Percentiles rank a stretch among this genome's conserved stretches.
phyloP scores from a whole-genome alignment of 2,888 invertebrate genomes.

The Watsonalla cultraria region DNA sequence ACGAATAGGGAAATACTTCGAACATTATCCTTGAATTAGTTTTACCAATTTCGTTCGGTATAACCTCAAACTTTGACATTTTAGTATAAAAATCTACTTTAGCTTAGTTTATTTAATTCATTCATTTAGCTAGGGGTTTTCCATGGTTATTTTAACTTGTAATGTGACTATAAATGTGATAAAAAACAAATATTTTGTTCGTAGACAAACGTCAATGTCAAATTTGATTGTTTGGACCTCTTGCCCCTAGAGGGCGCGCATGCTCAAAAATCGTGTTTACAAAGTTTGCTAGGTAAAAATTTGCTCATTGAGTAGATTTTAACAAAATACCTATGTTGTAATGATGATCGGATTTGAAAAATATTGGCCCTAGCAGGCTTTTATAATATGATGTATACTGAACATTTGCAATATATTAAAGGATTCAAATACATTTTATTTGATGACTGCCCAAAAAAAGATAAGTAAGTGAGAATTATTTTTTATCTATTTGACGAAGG shows the following conservation, averaged over 20 bases:
- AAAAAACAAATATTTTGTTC: constrained; percentile 31
- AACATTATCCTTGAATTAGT: not conserved
- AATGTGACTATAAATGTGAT: constrained; percentile 16
- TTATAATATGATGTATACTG: too few relatives aligned
- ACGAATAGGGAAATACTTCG: not conserved
- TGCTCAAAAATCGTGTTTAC: constrained; percentile 24
- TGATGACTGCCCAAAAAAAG: too few relatives aligned
- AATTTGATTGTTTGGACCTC: constrained; percentile 19
- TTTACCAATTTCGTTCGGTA: not conserved
- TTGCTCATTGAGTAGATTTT: too few relatives aligned
- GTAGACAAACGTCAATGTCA: constrained; percentile 28
- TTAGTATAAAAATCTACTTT: not conserved
- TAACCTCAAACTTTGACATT: not conserved
- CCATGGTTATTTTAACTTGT: constrained; percentile 1
- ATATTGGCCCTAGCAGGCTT: too few relatives aligned
- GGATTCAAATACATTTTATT: too few relatives aligned
- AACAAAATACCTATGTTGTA: too few relatives aligned
- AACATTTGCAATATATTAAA: too few relatives aligned
- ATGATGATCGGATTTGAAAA: too few relatives aligned
- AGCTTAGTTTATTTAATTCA: not conserved
- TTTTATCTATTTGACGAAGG: too few relatives aligned
- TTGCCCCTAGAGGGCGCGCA: constrained; percentile 28
- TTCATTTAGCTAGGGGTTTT: not conserved
- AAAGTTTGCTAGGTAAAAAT: constrained; percentile 14
- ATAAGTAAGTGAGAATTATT: too few relatives aligned